Evolutionary conservation across 1,140 invertebrate genomes (phyloP).

Genomic region (Schlechtendalia chinensis): DNA sequence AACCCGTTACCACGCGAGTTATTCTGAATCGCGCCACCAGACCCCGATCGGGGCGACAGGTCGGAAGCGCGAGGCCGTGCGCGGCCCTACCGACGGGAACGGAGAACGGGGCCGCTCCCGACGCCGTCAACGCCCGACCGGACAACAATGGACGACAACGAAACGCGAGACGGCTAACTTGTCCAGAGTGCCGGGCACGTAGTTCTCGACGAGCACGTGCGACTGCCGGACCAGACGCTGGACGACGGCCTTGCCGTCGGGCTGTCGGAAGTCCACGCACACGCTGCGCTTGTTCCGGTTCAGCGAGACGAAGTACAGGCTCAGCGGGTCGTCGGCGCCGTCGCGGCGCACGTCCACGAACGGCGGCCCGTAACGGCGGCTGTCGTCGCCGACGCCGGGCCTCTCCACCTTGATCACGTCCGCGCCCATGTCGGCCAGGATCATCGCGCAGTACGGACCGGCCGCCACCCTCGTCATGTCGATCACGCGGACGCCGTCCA

Average conservation of each 20-base stretch:
- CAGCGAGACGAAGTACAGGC: slow-evolving; percentile 80
- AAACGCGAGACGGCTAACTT: slow-evolving; percentile 54
- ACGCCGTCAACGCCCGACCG: no score
- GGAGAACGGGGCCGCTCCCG: no score
- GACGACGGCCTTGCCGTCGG: slow-evolving; percentile 71
- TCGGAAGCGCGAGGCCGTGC: no score
- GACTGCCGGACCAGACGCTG: slow-evolving; percentile 70
- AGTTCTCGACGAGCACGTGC: slow-evolving; percentile 94
- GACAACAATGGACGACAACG: no score
- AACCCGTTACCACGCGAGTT: no score
- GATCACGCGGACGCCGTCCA: slow-evolving; percentile 70
- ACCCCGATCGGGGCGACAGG: no score
- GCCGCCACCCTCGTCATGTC: slow-evolving; percentile 82
- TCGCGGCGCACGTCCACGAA: slow-evolving; percentile 65
- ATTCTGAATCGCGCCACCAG: no score
- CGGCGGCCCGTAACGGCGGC: slow-evolving; percentile 86
- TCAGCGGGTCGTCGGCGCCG: slow-evolving; percentile 66
- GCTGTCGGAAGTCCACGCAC: slow-evolving; percentile 78
- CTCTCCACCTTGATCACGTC: slow-evolving; percentile 90
- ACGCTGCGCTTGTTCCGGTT: slow-evolving; percentile 97
- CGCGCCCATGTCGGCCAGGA: slow-evolving; percentile 89
- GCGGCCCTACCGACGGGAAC: no score
- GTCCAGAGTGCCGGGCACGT: slow-evolving; percentile 84
- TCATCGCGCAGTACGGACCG: slow-evolving; percentile 81
- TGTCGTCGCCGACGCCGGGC: slow-evolving; percentile 81